phyloP scores from a whole-genome alignment of 2,113 vertebrate species.

The Heliornis fulica region DNA sequence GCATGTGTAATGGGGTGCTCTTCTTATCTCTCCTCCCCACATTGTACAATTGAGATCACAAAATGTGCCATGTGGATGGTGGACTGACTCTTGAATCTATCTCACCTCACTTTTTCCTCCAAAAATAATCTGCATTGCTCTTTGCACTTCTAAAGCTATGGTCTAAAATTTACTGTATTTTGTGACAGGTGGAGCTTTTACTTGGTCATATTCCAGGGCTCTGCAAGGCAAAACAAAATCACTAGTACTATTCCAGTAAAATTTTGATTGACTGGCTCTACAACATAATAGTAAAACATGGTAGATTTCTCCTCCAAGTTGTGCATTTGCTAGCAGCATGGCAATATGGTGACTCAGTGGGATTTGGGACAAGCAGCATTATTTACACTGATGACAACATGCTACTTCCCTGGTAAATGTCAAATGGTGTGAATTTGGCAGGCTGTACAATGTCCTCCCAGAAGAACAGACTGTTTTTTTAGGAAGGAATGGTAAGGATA shows the following conservation, averaged over 20 bases:
- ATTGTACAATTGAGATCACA: not conserved
- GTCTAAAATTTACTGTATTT: not conserved
- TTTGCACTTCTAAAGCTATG: not conserved
- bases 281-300: not conserved
- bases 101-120: not conserved
- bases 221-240: not conserved
- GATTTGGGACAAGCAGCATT: conserved; percentile 55
- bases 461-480: conserved; percentile 71
- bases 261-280: conserved; percentile 29
- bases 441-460: conserved; percentile 58
- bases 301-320: conserved; percentile 27
- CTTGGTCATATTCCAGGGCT: not conserved
- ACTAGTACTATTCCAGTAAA: conserved; percentile 4
- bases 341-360: conserved; percentile 59
- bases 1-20: not conserved
- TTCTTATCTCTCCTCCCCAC: not conserved
- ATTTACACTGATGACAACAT: conserved; percentile 75
- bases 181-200: not conserved
- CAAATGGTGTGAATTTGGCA: conserved; percentile 73
- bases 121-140: not conserved
- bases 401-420: conserved; percentile 75
- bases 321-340: conserved; percentile 14
- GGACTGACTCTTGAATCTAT: not conserved
- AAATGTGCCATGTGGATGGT: not conserved
- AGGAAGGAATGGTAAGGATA: conserved; percentile 63